These are phyloP conservation scores for Drosophila repleta DNA, from an alignment of 1,140 invertebrate species.

Conservation along the genomic window DNA sequence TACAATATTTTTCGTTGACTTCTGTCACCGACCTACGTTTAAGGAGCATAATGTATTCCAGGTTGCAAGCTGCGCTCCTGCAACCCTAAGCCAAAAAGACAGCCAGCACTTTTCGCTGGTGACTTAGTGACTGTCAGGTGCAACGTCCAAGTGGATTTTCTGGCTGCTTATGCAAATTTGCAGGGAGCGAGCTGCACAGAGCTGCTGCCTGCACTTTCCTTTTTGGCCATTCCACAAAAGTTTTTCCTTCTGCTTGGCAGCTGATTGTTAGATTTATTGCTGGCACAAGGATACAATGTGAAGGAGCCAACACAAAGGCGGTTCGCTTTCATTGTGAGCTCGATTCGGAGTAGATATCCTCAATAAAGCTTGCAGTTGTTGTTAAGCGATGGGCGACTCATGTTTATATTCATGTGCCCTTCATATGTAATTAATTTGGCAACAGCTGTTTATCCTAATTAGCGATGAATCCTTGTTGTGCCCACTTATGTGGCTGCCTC, in stretches of 20 bases:
- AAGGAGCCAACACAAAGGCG: conserved; percentile 24
- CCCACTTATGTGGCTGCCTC: conserved; percentile 5
- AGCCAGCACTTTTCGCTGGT: conserved; percentile 28
- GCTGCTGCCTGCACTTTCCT: conserved; percentile 7
- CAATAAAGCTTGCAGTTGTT: conserved; percentile 31
- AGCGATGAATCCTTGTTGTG: conserved; percentile 55
- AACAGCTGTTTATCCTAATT: conserved; percentile 81
- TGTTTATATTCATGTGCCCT: conserved; percentile 58
- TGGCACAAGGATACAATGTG: conserved; percentile 19
- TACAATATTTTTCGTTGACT: conserved; percentile 29
- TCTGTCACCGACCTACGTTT: conserved; percentile 9
- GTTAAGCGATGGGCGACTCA: conserved; percentile 12
- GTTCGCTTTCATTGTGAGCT: conserved; percentile 27
- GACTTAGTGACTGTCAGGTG: conserved; percentile 24
- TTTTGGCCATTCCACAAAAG: conserved; percentile 32
- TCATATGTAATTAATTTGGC: conserved; percentile 80
- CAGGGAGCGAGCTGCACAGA: conserved; percentile 8
- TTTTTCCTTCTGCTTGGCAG: conserved; percentile 23
- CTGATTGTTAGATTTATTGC: conserved; percentile 57
- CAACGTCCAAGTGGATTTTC: conserved; percentile 43
- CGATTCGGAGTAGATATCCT: neutral
- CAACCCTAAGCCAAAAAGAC: conserved; percentile 20
- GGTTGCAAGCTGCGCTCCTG: conserved; percentile 32
- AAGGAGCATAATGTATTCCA: conserved; percentile 37
- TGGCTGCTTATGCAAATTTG: conserved; percentile 63